Evolutionary conservation across 2,888 invertebrate species (phyloP).

Genomic region (Hesperia comma): DNA sequence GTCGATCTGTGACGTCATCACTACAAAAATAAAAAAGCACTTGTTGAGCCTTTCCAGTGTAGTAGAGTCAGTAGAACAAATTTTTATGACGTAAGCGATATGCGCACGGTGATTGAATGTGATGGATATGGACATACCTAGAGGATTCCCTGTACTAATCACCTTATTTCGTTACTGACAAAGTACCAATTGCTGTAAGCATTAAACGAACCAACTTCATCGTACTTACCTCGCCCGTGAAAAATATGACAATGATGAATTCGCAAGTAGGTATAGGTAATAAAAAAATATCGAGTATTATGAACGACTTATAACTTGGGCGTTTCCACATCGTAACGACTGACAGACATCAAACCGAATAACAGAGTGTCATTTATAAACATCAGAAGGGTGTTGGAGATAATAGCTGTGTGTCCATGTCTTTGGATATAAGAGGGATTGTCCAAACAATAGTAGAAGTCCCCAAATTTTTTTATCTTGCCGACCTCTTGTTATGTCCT

Average conservation of each 20-base stretch:
- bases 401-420: background rate
- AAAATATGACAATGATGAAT: slow-evolving; percentile 64
- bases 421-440: background rate
- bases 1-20: too few species aligned
- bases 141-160: slow-evolving; percentile 8
- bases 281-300: slow-evolving; percentile 16
- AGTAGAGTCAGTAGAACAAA: too few species aligned
- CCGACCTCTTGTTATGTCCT: too few species aligned
- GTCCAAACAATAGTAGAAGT: background rate
- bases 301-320: slow-evolving; percentile 44
- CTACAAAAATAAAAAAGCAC: too few species aligned
- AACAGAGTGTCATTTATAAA: slow-evolving; percentile 28
- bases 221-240: slow-evolving; percentile 50
- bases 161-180: slow-evolving; percentile 30
- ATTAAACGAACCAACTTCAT: slow-evolving; percentile 50
- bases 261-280: slow-evolving; percentile 31
- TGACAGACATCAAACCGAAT: slow-evolving; percentile 47
- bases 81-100: too few species aligned
- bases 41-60: too few species aligned
- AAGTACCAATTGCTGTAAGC: slow-evolving; percentile 24
- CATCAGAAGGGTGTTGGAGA: background rate
- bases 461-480: too few species aligned
- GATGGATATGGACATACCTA: too few species aligned
- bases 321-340: slow-evolving; percentile 55
- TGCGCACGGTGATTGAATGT: too few species aligned